Base-by-base conservation (phyloP, 2,888 invertebrate species). In the Eremobia ochroleuca region DNA sequence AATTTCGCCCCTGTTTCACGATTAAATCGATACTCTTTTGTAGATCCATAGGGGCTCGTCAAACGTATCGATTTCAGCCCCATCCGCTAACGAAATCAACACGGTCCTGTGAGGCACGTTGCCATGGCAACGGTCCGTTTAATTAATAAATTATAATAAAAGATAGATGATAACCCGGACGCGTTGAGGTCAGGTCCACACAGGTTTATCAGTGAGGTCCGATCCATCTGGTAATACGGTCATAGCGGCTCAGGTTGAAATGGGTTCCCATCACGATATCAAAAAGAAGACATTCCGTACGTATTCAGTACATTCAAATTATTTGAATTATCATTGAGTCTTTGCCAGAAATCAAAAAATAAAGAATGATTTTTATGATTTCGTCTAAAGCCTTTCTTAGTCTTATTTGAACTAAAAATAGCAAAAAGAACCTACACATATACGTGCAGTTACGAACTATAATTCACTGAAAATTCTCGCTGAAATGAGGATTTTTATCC, bases 11-110 rank as follows among this genome's bases (percentile, higher is more conserved):
- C 34, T 46, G 46, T 31, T 77, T 55, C 61, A 13, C 52, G 43
- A 69, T 83, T 43, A 43, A 78, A 80, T 84, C 79, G 15, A 85
- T 81, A 81, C 64, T 40, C 78, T 68, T 84, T 65, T 69, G 79
- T 59, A 15, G 37, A 79, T 64, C 69, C 70, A 69, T 84, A 69
- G 70, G 65, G 73, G 59, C 74, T 85, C 55, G 18, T 62, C 55
- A 85, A 73, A 81, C 18, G 55, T 81, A 81, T 85, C 81, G 81
- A 81, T 58, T 85, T 55, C 81, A 43, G 52, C 37, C n/a, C 34
- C 55, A 21, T 55, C 73, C 46, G 31, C 21, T 79, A 25, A 59
- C 55, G 66, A 81, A 85, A 85, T 81, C 85, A 59, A 81, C 34
- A 73, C 61, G 55, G 46, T 66, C 73, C 40, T 85, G 55, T 62